Evolutionary conservation across 2,888 invertebrate species (phyloP).

Genomic region (Antheraea yamamai): DNA sequence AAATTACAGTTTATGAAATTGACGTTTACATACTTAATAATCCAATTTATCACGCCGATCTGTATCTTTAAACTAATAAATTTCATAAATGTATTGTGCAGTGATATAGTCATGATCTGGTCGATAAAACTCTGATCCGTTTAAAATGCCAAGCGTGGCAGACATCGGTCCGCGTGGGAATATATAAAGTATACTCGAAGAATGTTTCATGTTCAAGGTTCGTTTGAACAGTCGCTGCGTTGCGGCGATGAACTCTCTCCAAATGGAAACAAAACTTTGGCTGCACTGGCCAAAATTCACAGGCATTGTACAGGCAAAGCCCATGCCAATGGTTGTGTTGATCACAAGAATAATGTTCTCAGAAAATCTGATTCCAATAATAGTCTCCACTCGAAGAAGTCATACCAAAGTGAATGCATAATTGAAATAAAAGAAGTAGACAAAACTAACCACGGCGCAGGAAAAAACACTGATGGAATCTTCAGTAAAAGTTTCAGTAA

Average conservation of each 20-base stretch:
- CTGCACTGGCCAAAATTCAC: constrained; percentile 83
- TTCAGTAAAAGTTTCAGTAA: constrained; percentile 80
- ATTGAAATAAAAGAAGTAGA: constrained; percentile 73
- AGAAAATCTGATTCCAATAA: constrained; percentile 75
- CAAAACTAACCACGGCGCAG: constrained; percentile 50
- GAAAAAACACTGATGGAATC: constrained; percentile 57
- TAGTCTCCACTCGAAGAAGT: constrained; percentile 71
- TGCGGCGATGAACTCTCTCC: constrained; percentile 75
- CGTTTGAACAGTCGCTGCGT: constrained; percentile 83
- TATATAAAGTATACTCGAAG: constrained; percentile 27
- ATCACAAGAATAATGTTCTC: constrained; percentile 72
- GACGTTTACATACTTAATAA: constrained; percentile 38
- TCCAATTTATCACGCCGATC: constrained; percentile 58
- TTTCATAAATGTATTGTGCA: constrained; percentile 61
- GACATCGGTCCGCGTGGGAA: constrained; percentile 53
- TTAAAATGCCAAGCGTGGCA: constrained; percentile 61
- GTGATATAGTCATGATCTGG: constrained; percentile 64
- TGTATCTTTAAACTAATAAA: constrained; percentile 57
- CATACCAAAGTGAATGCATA: constrained; percentile 65
- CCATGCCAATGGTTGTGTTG: constrained; percentile 87
- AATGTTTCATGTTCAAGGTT: constrained; percentile 80
- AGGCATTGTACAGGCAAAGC: constrained; percentile 89
- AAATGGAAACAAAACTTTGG: constrained; percentile 75
- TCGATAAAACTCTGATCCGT: constrained; percentile 58
- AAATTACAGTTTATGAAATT: constrained; percentile 45